phyloP scores from a whole-genome alignment of 2,888 invertebrate genomes.

The Pogonocherus hispidulus region DNA sequence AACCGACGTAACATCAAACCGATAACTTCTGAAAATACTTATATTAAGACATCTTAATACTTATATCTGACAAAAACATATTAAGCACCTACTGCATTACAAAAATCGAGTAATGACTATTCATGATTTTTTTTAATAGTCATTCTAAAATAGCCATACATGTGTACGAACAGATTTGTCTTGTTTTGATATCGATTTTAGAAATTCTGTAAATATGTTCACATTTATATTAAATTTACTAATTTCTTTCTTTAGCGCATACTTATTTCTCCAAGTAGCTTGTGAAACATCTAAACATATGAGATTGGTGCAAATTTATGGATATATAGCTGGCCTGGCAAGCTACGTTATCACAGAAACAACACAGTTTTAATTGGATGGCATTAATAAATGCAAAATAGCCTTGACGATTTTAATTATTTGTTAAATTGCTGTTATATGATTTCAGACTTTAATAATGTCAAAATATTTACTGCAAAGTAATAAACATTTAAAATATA shows the following conservation, averaged over 20 bases:
- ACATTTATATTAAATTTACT: not conserved
- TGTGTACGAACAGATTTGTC: too few species aligned
- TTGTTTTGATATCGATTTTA: too few species aligned
- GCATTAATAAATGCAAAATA: not conserved
- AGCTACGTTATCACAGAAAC: not conserved
- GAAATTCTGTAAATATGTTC: not conserved
- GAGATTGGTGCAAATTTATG: not conserved
- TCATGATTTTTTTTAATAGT: too few species aligned
- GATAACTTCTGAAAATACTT: too few species aligned
- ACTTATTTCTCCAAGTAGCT: not conserved
- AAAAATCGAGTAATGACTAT: too few species aligned
- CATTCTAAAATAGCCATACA: too few species aligned
- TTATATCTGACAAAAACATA: too few species aligned
- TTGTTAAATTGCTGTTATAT: not conserved
- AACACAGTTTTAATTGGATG: not conserved
- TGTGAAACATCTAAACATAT: not conserved
- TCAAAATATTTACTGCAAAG: not conserved
- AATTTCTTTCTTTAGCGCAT: not conserved
- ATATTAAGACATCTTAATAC: too few species aligned
- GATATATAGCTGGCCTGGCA: not conserved
- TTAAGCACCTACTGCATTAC: too few species aligned
- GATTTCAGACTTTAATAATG: not conserved
- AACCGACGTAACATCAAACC: too few species aligned
- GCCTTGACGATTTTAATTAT: not conserved
- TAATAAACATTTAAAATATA: not conserved